Evolutionary conservation across 2,888 invertebrate species (phyloP), one percentile per base, ranked within the genome.

Genomic region (Ochropacha duplaris): DNA sequence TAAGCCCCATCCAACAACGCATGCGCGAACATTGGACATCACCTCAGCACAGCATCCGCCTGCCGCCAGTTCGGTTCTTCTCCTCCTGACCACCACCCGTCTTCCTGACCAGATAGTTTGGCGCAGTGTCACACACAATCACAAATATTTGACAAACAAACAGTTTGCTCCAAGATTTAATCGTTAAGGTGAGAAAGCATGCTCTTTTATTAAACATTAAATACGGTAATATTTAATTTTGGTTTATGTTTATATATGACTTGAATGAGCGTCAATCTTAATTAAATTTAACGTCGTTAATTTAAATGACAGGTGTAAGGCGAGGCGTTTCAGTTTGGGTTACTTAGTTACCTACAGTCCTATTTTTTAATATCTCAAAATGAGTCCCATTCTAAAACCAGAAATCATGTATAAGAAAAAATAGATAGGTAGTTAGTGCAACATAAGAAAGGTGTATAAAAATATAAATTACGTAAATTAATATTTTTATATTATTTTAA

Each of bases 11-110:
- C 16, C 22, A 0, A 56, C 28, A 49, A 65, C 83, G 86, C 86
- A 74, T 81, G 85, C 83, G 84, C 73, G 72, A 62, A 69, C 60
- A 68, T 31, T 75, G 74, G 77, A 76, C 72, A 78, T 74, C 72
- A 64, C 62, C 62, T 60, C 19, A 31, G 31, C 52, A 44, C 52
- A 34, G 52, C 52, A 52, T 52, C 52, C 31, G 19, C 19, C 28
- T 9, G 26, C 16, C 50, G 26, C 72, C 79, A 78, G 67, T 69
- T 65, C 65, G 31, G 52, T 34, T 70, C 66, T 68, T 71, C 59
- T 64, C 59, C 61, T 59, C 57, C 58, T 54, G 52, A 56, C 55
- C 62, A 51, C 57, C 50, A 34, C 44, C 16, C 44, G 44, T 44
- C 44, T 44, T 16, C 44, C n/a, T 19, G 9, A 44, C 44, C 44